phyloP scores from a whole-genome alignment of 1,140 invertebrate genomes.

The Nasonia giraulti region DNA sequence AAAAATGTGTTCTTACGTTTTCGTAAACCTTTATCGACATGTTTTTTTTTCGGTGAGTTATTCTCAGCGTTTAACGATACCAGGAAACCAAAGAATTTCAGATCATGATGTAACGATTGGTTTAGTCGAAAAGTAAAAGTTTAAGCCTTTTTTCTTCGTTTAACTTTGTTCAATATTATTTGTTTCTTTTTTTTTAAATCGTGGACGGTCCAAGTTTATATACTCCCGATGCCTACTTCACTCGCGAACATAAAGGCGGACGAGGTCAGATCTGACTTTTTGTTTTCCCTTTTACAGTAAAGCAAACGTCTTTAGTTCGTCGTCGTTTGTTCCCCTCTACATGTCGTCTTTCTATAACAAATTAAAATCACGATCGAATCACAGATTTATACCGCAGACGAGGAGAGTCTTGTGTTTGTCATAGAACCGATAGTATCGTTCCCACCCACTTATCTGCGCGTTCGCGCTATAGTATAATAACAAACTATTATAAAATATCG shows the following conservation, averaged over 20 bases:
- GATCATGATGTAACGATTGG: conserved; percentile 35
- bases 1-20: conserved; percentile 55
- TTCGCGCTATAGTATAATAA: conserved; percentile 24
- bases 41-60: conserved; percentile 5
- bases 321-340: conserved; percentile 12
- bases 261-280: conserved; percentile 42
- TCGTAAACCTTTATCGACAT: conserved; percentile 18
- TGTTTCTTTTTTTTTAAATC: conserved; percentile 34
- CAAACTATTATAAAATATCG: conserved; percentile 38
- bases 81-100: conserved; percentile 20
- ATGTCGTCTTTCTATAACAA: conserved; percentile 32
- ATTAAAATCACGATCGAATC: conserved; percentile 51
- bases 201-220: conserved; percentile 50
- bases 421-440: background rate
- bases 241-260: conserved; percentile 44
- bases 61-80: conserved; percentile 7
- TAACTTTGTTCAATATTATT: conserved; percentile 38
- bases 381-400: conserved; percentile 50
- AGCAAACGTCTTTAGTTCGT: conserved; percentile 26
- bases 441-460: conserved; percentile 21
- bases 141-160: background rate
- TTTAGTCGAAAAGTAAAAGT: conserved; percentile 11
- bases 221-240: conserved; percentile 38
- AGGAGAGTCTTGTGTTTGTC: conserved; percentile 20
- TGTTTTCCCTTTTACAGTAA: conserved; percentile 26